Conservation (phyloP, 2,797 vertebrate genomes). For the Tokudaia tokunoshimensis region DNA sequence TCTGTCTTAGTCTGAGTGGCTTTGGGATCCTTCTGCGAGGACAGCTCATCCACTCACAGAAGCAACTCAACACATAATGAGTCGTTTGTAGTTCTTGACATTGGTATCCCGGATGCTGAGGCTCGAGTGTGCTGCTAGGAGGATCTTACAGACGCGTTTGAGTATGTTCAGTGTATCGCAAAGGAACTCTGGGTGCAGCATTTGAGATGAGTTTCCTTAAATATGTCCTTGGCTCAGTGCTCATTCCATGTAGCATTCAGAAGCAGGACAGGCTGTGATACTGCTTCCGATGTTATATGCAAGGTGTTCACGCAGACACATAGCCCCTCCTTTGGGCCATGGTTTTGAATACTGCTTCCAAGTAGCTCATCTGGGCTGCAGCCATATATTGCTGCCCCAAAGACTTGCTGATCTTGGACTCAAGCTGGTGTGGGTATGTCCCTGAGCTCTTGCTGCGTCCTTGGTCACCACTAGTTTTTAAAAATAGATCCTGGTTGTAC, state of each 20-base stretch:
- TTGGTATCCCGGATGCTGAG: not conserved
- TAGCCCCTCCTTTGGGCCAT: fast-evolving
- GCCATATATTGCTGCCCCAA: not conserved
- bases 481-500: not conserved
- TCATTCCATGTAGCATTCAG: not conserved
- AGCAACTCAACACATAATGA: fast-evolving
- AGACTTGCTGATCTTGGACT: not conserved
- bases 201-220: not conserved
- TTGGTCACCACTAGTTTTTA: not conserved
- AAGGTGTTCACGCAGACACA: not conserved
- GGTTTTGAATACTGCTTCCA: not conserved
- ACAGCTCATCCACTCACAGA: not conserved
- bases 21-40: not conserved
- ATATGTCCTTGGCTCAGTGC: fast-evolving
- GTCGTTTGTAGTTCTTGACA: not conserved
- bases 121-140: not conserved
- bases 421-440: fast-evolving
- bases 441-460: no score
- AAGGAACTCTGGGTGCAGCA: not conserved
- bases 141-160: not conserved
- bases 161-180: fast-evolving
- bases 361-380: fast-evolving
- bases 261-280: not conserved
- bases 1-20: not conserved
- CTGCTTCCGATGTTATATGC: not conserved